These are phyloP conservation scores for Phylloscopus trochilus DNA, from an alignment of 2,113 vertebrate genomes.

Conservation along the genomic window DNA sequence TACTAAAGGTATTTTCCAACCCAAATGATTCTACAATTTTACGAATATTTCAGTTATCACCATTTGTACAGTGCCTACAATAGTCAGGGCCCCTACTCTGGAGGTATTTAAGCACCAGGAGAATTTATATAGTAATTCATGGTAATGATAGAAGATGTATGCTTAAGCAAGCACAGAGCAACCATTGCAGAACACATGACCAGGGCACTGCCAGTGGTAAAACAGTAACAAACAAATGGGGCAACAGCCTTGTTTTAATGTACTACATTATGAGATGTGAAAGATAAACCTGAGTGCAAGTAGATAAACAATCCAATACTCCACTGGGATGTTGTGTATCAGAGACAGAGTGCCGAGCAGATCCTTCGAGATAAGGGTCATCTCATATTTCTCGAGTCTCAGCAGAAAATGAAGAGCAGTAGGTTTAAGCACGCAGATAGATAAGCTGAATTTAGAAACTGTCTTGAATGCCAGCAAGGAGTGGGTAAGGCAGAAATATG, in stretches of 20 bases:
- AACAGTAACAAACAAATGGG: conserved; percentile 38
- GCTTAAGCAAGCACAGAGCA: not conserved
- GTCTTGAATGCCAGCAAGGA: conserved; percentile 32
- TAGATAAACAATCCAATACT: conserved; percentile 70
- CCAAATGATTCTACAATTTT: not conserved
- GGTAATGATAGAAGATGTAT: not conserved
- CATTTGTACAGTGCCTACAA: not conserved
- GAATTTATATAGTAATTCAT: not conserved
- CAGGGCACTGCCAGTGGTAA: conserved; percentile 11
- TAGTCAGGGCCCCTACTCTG: not conserved
- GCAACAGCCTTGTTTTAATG: conserved; percentile 53
- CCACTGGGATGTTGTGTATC: conserved; percentile 55
- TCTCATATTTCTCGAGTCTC: conserved; percentile 57
- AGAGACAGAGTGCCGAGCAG: conserved; percentile 40
- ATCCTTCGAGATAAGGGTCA: conserved; percentile 55
- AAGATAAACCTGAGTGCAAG: conserved; percentile 66
- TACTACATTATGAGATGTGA: conserved; percentile 58
- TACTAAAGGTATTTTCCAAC: not conserved
- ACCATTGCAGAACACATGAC: not conserved
- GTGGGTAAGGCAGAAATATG: not conserved
- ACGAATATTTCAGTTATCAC: not conserved
- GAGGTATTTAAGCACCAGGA: not conserved
- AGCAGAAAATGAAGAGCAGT: conserved; percentile 38
- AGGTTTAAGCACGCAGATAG: conserved; percentile 22
- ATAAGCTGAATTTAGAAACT: conserved; percentile 17